These are phyloP conservation scores for Isurus oxyrinchus DNA, from an alignment of 2,113 vertebrate species.

Conservation along the genomic window DNA sequence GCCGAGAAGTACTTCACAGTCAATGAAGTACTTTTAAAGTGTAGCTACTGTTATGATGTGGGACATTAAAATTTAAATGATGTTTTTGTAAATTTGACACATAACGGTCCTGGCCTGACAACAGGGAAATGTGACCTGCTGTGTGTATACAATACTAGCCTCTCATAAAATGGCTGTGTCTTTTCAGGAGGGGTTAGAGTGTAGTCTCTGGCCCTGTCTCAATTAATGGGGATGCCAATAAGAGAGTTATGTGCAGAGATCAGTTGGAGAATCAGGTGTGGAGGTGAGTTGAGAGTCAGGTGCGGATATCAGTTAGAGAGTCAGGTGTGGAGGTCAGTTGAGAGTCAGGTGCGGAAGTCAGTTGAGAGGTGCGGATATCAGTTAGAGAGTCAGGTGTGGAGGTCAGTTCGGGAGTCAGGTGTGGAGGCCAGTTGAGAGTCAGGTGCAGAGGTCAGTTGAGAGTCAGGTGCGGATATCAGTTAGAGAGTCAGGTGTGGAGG, in stretches of 20 bases:
- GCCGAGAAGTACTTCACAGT: neutral
- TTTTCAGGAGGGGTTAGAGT: neutral
- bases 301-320: no score
- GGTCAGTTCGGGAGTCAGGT: no score
- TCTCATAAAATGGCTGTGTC: neutral
- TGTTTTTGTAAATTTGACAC: neutral
- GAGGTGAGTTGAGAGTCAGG: neutral
- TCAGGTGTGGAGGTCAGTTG: no score
- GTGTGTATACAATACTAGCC: neutral
- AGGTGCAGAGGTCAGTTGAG: no score
- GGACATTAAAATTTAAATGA: neutral
- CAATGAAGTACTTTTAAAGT: neutral
- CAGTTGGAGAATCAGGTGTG: neutral
- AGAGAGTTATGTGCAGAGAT: neutral
- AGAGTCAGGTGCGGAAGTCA: no score
- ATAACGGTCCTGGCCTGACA: neutral
- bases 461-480: no score
- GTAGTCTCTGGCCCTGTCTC: neutral
- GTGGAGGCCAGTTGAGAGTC: no score
- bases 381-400: no score
- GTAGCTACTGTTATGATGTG: neutral
- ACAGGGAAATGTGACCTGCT: neutral
- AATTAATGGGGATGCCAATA: neutral
- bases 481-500: no score
- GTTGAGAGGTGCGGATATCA: no score